Evolutionary conservation across 2,113 vertebrate genomes (phyloP).

Genomic region (Psammodynastes pulverulentus): DNA sequence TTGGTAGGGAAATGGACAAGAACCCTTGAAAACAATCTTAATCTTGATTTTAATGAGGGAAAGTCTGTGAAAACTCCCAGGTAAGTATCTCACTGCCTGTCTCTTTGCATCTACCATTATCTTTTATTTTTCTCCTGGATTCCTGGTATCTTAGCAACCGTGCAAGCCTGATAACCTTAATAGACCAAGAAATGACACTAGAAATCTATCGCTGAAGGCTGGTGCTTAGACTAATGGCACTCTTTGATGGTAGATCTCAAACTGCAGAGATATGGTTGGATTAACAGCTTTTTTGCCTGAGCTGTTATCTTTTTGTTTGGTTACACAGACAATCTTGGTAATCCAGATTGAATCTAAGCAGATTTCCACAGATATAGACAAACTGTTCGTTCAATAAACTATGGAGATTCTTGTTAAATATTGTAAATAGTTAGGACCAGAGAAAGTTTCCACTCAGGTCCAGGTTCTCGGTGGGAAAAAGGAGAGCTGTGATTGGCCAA

Average conservation of each 20-base stretch:
- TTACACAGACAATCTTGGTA: constrained; percentile 25
- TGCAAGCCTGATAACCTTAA: constrained; percentile 63
- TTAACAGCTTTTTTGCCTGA: constrained; percentile 47
- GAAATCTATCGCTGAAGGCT: constrained; percentile 63
- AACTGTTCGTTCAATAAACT: not conserved
- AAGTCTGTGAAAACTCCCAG: constrained; percentile 47
- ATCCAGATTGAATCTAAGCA: constrained; percentile 59
- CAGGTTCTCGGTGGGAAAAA: too few species aligned
- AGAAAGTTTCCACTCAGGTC: too few species aligned
- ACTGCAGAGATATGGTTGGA: constrained; percentile 50
- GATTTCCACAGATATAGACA: constrained; percentile 44
- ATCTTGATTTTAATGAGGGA: constrained; percentile 67
- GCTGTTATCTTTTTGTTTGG: constrained; percentile 44
- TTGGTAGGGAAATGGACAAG: constrained; percentile 59
- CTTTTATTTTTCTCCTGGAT: constrained; percentile 67
- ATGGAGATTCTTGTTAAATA: not conserved
- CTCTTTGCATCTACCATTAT: constrained; percentile 54
- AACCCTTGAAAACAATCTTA: constrained; percentile 66
- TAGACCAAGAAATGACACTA: constrained; percentile 67
- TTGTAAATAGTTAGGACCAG: too few species aligned
- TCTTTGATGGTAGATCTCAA: constrained; percentile 54
- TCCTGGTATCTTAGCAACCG: constrained; percentile 73
- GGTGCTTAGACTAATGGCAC: constrained; percentile 57
- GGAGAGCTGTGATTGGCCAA: too few species aligned
- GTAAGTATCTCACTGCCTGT: constrained; percentile 59